Conservation (phyloP, 2,113 vertebrate species). For the Pollimyrus isidori region DNA sequence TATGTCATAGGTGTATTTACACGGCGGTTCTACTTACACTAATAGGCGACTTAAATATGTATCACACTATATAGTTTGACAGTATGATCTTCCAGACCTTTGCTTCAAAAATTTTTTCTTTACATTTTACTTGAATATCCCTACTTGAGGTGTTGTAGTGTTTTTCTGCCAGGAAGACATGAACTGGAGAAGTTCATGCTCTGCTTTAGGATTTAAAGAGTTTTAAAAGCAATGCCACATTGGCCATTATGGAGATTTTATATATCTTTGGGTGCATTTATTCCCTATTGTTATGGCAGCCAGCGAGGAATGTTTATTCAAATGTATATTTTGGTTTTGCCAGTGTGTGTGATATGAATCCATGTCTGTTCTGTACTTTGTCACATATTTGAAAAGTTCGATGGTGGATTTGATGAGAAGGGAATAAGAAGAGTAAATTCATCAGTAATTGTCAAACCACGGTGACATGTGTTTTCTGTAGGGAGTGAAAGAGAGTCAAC, state of each 20-base stretch:
- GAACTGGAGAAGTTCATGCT: too few species aligned
- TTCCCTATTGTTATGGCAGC: background rate
- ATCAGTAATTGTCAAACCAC: background rate
- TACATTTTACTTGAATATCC: too few species aligned
- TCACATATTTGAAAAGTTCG: background rate
- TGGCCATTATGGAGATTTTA: background rate
- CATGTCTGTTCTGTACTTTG: background rate
- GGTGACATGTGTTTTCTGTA: background rate
- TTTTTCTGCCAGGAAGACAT: too few species aligned
- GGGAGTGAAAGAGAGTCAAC: background rate
- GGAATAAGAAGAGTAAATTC: background rate
- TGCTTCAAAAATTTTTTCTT: too few species aligned
- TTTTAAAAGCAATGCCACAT: background rate
- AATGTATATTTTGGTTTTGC: background rate
- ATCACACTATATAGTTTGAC: too few species aligned
- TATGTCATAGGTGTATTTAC: too few species aligned
- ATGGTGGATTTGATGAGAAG: background rate
- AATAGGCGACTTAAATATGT: too few species aligned
- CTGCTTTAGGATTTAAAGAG: too few species aligned
- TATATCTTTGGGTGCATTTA: background rate
- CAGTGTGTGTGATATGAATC: background rate
- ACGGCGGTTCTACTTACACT: too few species aligned
- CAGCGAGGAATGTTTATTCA: background rate
- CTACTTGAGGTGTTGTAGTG: too few species aligned
- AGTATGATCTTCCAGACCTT: too few species aligned